Evolutionary conservation across 2,797 vertebrate species (phyloP).

Genomic region (Halcyon chelicuti): DNA sequence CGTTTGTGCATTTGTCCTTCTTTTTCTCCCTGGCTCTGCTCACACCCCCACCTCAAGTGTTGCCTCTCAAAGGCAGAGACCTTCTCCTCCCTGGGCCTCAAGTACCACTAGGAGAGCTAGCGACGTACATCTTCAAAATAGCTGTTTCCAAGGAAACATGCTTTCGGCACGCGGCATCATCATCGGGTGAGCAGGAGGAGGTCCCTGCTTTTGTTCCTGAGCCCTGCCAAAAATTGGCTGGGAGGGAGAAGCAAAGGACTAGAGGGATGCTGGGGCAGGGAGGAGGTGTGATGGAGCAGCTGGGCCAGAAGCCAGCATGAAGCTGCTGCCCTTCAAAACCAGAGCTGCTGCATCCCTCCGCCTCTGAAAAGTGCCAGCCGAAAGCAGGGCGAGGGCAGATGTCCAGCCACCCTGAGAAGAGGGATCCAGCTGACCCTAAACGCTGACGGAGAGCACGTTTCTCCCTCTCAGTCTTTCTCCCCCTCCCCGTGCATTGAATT

Average conservation of each 20-base stretch:
- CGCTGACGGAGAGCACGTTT: rapidly evolving
- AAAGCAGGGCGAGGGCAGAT: neutral
- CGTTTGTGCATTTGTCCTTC: neutral
- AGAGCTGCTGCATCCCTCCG: neutral
- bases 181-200: neutral
- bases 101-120: neutral
- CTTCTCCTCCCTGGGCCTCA: neutral
- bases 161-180: neutral
- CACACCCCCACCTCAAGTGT: neutral
- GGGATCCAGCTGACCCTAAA: neutral
- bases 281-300: neutral
- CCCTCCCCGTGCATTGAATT: neutral
- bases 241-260: neutral
- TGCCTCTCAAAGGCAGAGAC: neutral
- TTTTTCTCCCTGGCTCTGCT: neutral
- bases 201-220: neutral
- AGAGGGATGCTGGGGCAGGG: neutral
- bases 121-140: neutral
- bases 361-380: neutral
- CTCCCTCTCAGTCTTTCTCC: neutral
- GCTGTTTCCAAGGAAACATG: slow-evolving; percentile 26
- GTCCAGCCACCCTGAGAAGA: rapidly evolving
- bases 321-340: neutral
- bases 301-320: neutral
- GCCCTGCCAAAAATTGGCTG: neutral